Base-by-base conservation (phyloP, 1,140 invertebrate species). In the Drosophila rufa region DNA sequence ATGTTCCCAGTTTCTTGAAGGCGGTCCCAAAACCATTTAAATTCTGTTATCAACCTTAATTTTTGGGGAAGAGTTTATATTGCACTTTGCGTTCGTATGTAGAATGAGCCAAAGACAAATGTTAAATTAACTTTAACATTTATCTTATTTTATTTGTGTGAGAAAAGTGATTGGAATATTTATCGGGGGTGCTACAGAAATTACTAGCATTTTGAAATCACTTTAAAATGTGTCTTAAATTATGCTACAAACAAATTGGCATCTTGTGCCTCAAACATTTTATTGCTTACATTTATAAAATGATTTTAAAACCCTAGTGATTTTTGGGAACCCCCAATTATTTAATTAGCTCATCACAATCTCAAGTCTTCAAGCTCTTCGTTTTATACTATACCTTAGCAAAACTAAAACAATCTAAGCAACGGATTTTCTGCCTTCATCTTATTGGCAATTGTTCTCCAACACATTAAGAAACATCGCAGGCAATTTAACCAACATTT, bases 21-120 rank as follows among this genome's bases (percentile, higher is more conserved):
- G 30, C 45, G 22, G n/a, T n/a, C 46, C 59, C 46, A 53, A 61
- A 61, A 61, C 27, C 45, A 51, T 36, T 38, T 38, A 61, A 38
- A 36, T 55, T 61, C 19, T 25, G 15, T 27, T 61, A 36, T 51
- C 15, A 50, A 36, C 55, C 27, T 51, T 33, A 8, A 36, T 33
- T 51, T 25, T 4, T n/a, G 36, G 15, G 6, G 7, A 17, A 15
- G 22, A 7, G 25, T 8, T 57, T 57, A 25, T 57, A 57, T 17
- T 43, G 36, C 22, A 22, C 33, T 11, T 36, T 55, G 30, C 30
- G 51, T 22, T 2, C 38, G 6, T 30, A 53, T 38, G 15, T 36
- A 42, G 33, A 9, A 36, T 14, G 12, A 12, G 17, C 3, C 48
- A 53, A 53, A 55, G 36, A 2, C 4, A 15, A 12, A 12, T 17